Base-by-base conservation (phyloP, 2,797 vertebrate genomes). In the Hephaestus fuliginosus region DNA sequence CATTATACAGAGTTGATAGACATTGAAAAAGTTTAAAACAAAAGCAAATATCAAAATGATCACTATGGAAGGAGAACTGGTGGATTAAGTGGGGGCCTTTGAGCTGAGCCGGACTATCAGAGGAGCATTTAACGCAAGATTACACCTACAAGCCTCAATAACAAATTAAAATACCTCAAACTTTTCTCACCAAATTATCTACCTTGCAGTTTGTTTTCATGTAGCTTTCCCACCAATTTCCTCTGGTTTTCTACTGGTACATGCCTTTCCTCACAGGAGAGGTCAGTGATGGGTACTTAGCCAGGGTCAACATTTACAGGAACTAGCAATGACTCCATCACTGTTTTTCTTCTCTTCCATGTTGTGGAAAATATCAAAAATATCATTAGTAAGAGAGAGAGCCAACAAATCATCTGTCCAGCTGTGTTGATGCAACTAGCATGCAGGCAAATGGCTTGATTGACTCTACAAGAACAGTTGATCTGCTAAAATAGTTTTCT, bases 281-380 rank as follows among this genome's bases (percentile, higher is more conserved):
- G 62, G 70, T 53, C 75, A 60, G 48, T 56, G 57, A 73, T 65
- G 70, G 62, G 69, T 81, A 72, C 67, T 68, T n/a, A 57, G 85
- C 88, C 88, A 90, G 86, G 84, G 81, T 85, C 83, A 91, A 88
- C 82, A 91, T 72, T 58, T 74, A 71, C 70, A 75, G 68, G 76
- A 81, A 80, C 70, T 63, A 49, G 58, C 67, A 56, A 39, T 82
- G 53, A 25, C 25, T 25, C 25, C 25, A 25, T 25, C 25, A 61
- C 69, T 78, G 64, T 62, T 25, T 82, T 61, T 61, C 9, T 60
- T 80, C 39, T 25, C 64, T 25, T 25, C 25, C 17, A 62, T 68
- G 15, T 30, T 25, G 25, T 25, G 25, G 25, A 25, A 25, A 52
- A 46, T 58, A 70, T 43, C 44, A 73, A 36, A 52, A 56, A 61